Conservation (phyloP, 2,797 vertebrate genomes). For the Trichosurus vulpecula region DNA sequence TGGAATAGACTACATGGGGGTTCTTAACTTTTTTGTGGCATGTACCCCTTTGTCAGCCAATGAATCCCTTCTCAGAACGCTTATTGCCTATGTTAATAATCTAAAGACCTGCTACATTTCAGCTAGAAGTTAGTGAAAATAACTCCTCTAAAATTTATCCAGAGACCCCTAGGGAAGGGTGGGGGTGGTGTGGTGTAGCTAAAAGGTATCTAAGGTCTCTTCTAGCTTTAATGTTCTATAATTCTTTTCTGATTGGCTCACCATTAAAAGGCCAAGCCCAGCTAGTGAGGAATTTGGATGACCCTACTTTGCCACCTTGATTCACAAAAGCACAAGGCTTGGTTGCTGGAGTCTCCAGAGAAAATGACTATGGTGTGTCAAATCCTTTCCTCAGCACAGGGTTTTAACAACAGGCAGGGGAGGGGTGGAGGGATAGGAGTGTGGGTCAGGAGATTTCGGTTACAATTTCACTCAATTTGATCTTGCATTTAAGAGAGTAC, state of each 20-base stretch:
- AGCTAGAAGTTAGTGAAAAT: neutral
- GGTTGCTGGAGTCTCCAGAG: neutral
- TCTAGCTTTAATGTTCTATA: neutral
- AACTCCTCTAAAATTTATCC: neutral
- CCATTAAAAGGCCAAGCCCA: neutral
- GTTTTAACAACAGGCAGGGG: neutral
- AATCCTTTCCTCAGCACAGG: neutral
- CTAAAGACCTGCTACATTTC: neutral
- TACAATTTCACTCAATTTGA: neutral
- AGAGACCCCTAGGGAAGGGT: neutral
- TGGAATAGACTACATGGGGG: neutral
- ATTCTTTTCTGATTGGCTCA: neutral
- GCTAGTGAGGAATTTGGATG: neutral
- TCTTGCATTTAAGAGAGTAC: neutral
- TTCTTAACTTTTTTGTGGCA: too few relatives aligned
- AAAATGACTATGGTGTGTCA: neutral
- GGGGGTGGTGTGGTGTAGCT: neutral
- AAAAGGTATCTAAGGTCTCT: neutral
- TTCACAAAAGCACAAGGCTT: neutral
- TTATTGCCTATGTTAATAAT: neutral
- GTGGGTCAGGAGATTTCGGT: neutral
- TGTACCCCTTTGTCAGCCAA: too few relatives aligned
- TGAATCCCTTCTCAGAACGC: neutral
- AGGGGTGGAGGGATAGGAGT: neutral
- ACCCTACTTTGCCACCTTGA: neutral